phyloP scores from a whole-genome alignment of 2,797 vertebrate species.

The Nasua narica region DNA sequence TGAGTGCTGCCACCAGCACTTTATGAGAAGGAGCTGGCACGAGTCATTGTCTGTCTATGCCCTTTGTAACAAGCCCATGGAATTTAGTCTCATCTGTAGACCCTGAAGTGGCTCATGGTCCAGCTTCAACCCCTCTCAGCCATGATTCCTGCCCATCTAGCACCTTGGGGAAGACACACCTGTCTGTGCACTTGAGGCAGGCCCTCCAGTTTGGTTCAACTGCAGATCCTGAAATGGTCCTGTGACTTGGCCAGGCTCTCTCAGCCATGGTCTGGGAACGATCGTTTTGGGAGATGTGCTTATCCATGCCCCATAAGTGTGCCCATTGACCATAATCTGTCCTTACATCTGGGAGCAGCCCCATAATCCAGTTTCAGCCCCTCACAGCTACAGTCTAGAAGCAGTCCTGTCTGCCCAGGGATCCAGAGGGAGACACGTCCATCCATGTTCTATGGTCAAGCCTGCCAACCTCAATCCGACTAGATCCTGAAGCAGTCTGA shows the following conservation, averaged over 20 bases:
- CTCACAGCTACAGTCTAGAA: neutral
- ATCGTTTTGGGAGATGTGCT: neutral
- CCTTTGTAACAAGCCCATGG: neutral
- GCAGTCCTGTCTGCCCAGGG: neutral
- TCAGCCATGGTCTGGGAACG: neutral
- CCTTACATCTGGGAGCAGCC: neutral
- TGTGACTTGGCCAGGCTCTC: neutral
- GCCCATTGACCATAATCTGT: neutral
- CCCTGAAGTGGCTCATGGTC: neutral
- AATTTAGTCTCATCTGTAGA: neutral
- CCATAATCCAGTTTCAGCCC: neutral
- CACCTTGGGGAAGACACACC: neutral
- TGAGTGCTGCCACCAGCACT: neutral
- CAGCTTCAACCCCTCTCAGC: neutral
- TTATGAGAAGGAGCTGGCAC: neutral
- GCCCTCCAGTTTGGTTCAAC: neutral
- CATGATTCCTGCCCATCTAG: no score
- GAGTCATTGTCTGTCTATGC: neutral
- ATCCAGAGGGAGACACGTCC: neutral
- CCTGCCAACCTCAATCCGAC: neutral
- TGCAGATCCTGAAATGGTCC: neutral
- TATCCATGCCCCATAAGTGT: neutral
- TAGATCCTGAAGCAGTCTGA: neutral
- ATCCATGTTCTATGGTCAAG: neutral
- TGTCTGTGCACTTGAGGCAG: neutral